Base-by-base conservation (phyloP, 1,140 invertebrate species). In the Pomacea maculata region DNA sequence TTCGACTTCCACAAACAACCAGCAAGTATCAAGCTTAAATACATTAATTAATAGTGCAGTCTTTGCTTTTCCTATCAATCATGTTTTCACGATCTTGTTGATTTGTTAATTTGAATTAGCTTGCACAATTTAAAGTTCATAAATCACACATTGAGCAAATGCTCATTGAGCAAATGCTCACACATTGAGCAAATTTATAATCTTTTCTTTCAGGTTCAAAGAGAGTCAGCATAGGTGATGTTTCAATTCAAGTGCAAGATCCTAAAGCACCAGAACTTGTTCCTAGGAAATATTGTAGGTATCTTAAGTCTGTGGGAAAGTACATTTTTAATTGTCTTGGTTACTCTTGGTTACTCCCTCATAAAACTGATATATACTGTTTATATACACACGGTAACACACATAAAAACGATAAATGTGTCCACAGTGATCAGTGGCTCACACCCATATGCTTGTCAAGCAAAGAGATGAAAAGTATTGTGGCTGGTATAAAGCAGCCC, bases 261-360 rank as follows among this genome's bases (percentile, higher is more conserved):
- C 85, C 89, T 67, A 86, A 85, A 68, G 74, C 83, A 78, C 93
- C 94, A 61, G 95, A 97, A 92, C 94, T 96, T 89, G 95, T 98
- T 29, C 97, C 97, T 10, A 92, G 93, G 87, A 95, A 95, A 87
- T 97, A 97, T 89, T 93, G 96, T 96, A 93, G 94, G 94, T 94
- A 87, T 80, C 19, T 45, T 67, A 74, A 9, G 17, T 68, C 5
- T 45, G 34, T 45, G 34, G 34, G 45, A 63, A 61, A 34, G 17
- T 57, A 12, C 52, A 14, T 74, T 70, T 34, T 52, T 63, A n/a
- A 17, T 10, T 72, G 68, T 19, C 54, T n/a, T 5, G 19, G 25
- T 11, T 55, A 21, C 74, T 21, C 45, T 61, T 64, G 10, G n/a
- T 67, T 75, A n/a, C 17, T 57, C 9, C 57, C 55, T 0, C 29